These are phyloP conservation scores for Enteromius anoplus DNA, from an alignment of 2,797 vertebrate species.

Conservation along the genomic window DNA sequence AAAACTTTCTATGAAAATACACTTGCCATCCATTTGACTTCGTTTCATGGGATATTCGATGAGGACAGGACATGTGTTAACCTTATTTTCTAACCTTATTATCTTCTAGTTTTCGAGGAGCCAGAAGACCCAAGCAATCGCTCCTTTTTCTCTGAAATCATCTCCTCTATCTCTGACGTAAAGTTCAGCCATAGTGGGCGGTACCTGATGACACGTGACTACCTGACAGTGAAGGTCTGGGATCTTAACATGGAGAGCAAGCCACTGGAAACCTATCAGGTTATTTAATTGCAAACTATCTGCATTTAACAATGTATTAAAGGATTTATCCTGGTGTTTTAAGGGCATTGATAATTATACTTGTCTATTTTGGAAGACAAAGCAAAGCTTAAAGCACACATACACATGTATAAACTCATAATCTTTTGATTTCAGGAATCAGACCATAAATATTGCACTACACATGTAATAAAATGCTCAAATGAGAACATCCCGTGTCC, in stretches of 20 bases:
- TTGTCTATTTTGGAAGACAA: not conserved
- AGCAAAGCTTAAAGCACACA: not conserved
- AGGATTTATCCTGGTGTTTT: not conserved
- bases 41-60: not conserved
- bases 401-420: not conserved
- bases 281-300: slow-evolving; percentile 50
- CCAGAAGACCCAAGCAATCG: slow-evolving; percentile 89
- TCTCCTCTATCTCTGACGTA: slow-evolving; percentile 90
- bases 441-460: not conserved
- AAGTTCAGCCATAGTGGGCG: slow-evolving; percentile 91
- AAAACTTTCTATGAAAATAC: slow-evolving; percentile 12
- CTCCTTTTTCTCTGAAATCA: slow-evolving; percentile 91
- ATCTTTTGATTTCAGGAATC: not conserved
- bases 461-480: not conserved
- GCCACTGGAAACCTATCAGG: slow-evolving; percentile 90
- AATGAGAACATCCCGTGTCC: not conserved
- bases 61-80: not conserved
- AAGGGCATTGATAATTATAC: not conserved
- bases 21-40: not conserved
- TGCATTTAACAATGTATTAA: not conserved
- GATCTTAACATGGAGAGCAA: slow-evolving; percentile 91
- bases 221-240: slow-evolving; percentile 90
- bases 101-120: slow-evolving; percentile 84
- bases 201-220: slow-evolving; percentile 90
- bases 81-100: not conserved